A percentile compares a stretch with the other conserved stretches of the same genome.
These are phyloP conservation scores for Taenaris catops DNA, from an alignment of 2,888 invertebrate genomes.

Conservation along the genomic window DNA sequence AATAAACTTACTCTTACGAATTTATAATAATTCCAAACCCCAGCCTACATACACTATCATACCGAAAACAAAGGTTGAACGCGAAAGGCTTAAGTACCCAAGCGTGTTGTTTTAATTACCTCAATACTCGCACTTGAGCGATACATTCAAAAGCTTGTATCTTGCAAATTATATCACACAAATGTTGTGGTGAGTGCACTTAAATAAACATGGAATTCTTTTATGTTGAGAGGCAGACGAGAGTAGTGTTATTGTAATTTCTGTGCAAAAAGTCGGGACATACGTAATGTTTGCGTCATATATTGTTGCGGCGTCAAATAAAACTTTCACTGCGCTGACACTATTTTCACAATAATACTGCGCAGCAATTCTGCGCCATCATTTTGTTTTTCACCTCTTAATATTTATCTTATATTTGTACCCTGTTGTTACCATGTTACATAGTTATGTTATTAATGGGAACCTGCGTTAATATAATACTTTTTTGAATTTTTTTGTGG, in stretches of 20 bases:
- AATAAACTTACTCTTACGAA: too few species aligned
- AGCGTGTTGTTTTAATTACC: conserved; percentile 15
- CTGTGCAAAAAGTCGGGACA: not conserved
- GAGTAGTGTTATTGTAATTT: conserved; percentile 1
- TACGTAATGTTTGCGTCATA: not conserved
- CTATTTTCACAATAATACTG: too few species aligned
- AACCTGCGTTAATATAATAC: too few species aligned
- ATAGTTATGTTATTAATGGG: too few species aligned
- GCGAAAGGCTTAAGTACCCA: conserved; percentile 5
- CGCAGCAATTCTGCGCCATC: too few species aligned
- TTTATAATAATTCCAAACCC: conserved; percentile 4
- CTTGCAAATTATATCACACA: conserved; percentile 2
- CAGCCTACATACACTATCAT: not conserved
- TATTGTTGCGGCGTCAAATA: too few species aligned
- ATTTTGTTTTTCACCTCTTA: too few species aligned
- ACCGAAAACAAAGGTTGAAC: conserved; percentile 1
- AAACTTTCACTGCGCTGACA: too few species aligned
- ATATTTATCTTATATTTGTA: too few species aligned
- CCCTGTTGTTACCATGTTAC: too few species aligned
- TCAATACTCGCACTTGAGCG: not conserved
- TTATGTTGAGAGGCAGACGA: conserved; percentile 4
- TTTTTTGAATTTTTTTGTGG: too few species aligned
- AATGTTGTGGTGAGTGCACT: conserved; percentile 8
- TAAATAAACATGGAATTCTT: conserved; percentile 7
- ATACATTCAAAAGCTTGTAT: not conserved